phyloP scores from a whole-genome alignment of 2,888 invertebrate species.

The Eutolmus rufibarbis region DNA sequence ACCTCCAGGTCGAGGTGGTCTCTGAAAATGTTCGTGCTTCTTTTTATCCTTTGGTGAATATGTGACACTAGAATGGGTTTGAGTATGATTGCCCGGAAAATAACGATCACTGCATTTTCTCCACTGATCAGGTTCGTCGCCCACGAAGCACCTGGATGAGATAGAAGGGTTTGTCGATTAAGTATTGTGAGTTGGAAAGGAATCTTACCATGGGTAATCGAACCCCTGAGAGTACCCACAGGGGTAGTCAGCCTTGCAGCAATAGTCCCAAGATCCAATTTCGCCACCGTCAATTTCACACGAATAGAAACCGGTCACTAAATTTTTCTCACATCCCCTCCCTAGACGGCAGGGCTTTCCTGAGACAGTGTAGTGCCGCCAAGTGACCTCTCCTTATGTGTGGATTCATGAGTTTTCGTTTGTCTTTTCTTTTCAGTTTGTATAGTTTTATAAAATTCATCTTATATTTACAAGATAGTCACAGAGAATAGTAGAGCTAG shows the following conservation, averaged over 20 bases:
- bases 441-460: slow-evolving; percentile 6
- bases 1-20: slow-evolving; percentile 60
- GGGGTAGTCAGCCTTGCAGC: slow-evolving; percentile 81
- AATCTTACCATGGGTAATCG: slow-evolving; percentile 77
- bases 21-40: slow-evolving; percentile 56
- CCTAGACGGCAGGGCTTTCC: slow-evolving; percentile 80
- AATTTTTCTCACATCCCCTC: slow-evolving; percentile 74
- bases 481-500: slow-evolving; percentile 13
- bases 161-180: neutral
- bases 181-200: neutral
- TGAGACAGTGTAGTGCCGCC: slow-evolving; percentile 81
- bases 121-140: slow-evolving; percentile 80
- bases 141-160: slow-evolving; percentile 79
- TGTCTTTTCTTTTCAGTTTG: slow-evolving; percentile 19
- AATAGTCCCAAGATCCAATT: slow-evolving; percentile 82
- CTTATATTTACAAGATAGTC: slow-evolving; percentile 35
- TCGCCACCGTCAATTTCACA: slow-evolving; percentile 80
- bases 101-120: slow-evolving; percentile 85
- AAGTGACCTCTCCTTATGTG: slow-evolving; percentile 65
- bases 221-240: slow-evolving; percentile 86
- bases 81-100: slow-evolving; percentile 66
- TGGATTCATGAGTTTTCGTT: slow-evolving; percentile 49
- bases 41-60: slow-evolving; percentile 47
- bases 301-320: slow-evolving; percentile 81
- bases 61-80: slow-evolving; percentile 48